Evolutionary conservation across 2,113 vertebrate genomes (phyloP).

Genomic region (Girardinichthys multiradiatus): DNA sequence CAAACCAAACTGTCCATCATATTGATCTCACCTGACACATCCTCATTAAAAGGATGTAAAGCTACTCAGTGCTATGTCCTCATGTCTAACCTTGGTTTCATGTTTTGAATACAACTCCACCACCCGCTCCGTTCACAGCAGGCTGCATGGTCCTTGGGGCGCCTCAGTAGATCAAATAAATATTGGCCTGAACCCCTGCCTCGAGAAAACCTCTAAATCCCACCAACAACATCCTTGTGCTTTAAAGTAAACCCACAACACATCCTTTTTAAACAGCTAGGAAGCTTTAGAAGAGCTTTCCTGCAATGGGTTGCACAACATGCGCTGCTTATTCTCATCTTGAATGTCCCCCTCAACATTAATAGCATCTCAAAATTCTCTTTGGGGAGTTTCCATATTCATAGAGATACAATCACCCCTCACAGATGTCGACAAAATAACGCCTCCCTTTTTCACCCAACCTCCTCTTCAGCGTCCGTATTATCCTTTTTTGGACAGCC

Average conservation of each 20-base stretch:
- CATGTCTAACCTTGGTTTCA: conserved; percentile 34
- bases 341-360: neutral
- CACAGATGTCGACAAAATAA: conserved; percentile 12
- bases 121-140: conserved; percentile 25
- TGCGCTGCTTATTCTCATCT: neutral
- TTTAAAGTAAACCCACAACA: conserved; percentile 10
- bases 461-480: neutral
- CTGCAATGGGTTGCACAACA: neutral
- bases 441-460: conserved; percentile 15
- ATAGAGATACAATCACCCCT: neutral
- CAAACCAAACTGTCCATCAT: conserved; percentile 16
- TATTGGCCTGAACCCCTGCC: conserved; percentile 4
- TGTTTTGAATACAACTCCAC: conserved; percentile 17
- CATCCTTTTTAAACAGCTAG: conserved; percentile 12
- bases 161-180: conserved; percentile 59
- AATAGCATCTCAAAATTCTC: too few species aligned
- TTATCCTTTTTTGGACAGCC: conserved; percentile 22
- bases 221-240: conserved; percentile 10
- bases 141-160: conserved; percentile 51
- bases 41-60: conserved; percentile 13
- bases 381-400: conserved; percentile 11
- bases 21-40: conserved; percentile 41
- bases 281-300: neutral
- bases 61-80: neutral
- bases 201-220: conserved; percentile 15